Base-by-base conservation (phyloP, 1,140 invertebrate species). In the Drosophila sp. region DNA sequence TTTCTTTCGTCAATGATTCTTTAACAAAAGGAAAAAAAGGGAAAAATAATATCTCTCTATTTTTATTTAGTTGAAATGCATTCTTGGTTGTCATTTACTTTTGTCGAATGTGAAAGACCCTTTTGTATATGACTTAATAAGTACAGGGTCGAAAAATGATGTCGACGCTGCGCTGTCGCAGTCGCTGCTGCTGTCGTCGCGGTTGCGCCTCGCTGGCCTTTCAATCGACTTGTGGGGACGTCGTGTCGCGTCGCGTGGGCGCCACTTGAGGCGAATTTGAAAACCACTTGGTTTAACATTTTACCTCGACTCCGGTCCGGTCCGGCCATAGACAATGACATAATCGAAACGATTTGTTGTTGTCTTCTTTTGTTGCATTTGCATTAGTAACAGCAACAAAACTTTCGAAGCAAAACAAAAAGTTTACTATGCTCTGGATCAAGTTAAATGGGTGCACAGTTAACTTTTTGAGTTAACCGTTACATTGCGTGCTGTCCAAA, bases 191-290 rank as follows among this genome's bases (percentile, higher is more conserved):
- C 11, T 50, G 65, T 36, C 53, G 73, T 86, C 62, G 81, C 81
- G 81, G 69, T 84, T 84, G 81, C 80, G 65, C 73, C 77, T 80
- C 63, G 78, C 71, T 81, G 54, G 78, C 73, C 70, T 80, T 66
- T 78, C 61, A 72, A 83, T 78, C 58, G 29, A 36, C 50, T 65
- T 43, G 48, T 43, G 62, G 53, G 25, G 40, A 21, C 14, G n/a
- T n/a, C n/a, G n/a, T 34, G 50, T 13, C 32, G 51, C 59, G 54
- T 76, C 73, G 81, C 81, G 80, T 84, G 80, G 80, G 80, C 69
- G 76, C 64, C 76, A 72, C 61, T 79, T 76, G 64, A 66, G 36
- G 62, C 51, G 54, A 66, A 66, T 54, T 67, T 45, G 48, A 67
- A 66, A 50, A 72, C 41, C 67, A 66, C 36, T 51, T 32, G 45